Percentiles rank a stretch among this genome's conserved stretches.
phyloP scores from a whole-genome alignment of 2,797 vertebrate species.

The Hemitrygon akajei region DNA sequence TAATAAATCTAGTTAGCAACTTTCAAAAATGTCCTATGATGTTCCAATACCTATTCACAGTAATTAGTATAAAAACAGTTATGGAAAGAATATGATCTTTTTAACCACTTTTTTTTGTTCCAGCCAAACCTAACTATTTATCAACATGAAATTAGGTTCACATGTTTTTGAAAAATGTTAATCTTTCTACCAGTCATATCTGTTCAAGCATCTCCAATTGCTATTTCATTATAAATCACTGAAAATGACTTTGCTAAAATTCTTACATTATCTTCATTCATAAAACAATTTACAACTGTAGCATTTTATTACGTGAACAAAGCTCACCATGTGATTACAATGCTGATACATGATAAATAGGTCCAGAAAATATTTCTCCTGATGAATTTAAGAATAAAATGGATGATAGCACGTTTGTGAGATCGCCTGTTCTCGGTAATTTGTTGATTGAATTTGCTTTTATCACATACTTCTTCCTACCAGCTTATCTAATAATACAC shows the following conservation, averaged over 20 bases:
- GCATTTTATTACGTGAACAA: not conserved
- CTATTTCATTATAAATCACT: not conserved
- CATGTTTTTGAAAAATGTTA: not conserved
- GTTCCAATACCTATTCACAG: not conserved
- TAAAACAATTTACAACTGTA: not conserved
- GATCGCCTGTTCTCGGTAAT: not conserved
- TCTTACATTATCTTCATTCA: not conserved
- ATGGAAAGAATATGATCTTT: not conserved
- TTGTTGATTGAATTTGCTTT: no score
- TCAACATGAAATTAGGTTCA: not conserved
- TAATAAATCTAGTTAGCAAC: conserved; percentile 19
- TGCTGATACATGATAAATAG: not conserved
- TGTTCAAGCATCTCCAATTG: not conserved
- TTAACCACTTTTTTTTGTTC: not conserved
- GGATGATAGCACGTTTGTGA: not conserved
- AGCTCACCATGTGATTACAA: not conserved
- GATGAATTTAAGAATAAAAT: not conserved
- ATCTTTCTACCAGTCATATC: not conserved
- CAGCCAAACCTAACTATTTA: not conserved
- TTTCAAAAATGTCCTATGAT: not conserved
- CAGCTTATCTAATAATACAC: no score
- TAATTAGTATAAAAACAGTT: not conserved
- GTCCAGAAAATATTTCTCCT: not conserved
- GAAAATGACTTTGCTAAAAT: not conserved
- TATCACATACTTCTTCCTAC: no score